Conservation (phyloP, 2,888 invertebrate genomes). For the Pheosia tremula region DNA sequence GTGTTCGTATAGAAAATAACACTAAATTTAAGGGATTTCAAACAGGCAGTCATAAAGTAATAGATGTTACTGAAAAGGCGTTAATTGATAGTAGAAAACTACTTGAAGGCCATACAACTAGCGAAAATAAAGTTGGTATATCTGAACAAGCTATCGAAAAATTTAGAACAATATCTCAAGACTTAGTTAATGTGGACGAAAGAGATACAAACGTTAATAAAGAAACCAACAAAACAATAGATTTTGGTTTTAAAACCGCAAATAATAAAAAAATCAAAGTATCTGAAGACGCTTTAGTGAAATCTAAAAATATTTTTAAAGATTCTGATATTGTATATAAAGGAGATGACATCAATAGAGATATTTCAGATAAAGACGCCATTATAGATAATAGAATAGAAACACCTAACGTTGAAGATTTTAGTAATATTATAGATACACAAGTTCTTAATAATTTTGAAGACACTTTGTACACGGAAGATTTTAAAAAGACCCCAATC, state of each 20-base stretch:
- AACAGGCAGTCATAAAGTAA: slow-evolving; percentile 52
- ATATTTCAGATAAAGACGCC: neutral
- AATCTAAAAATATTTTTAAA: slow-evolving; percentile 22
- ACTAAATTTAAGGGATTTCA: slow-evolving; percentile 44
- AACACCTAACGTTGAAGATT: slow-evolving; percentile 5
- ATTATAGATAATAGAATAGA: neutral
- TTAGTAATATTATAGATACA: slow-evolving; percentile 49
- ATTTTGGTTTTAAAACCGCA: slow-evolving; percentile 18
- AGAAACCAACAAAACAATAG: neutral
- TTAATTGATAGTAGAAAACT: slow-evolving; percentile 53
- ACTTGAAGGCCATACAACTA: slow-evolving; percentile 34
- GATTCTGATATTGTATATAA: neutral
- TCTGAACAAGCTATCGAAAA: slow-evolving; percentile 37
- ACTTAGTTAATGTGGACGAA: slow-evolving; percentile 15
- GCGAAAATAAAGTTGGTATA: slow-evolving; percentile 27
- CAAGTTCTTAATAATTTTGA: slow-evolving; percentile 70
- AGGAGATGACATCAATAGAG: no score
- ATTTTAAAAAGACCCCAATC: slow-evolving; percentile 53
- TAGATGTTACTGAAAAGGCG: slow-evolving; percentile 50
- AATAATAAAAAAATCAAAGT: slow-evolving; percentile 8
- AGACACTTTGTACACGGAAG: slow-evolving; percentile 63
- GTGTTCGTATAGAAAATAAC: neutral
- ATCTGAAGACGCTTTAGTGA: slow-evolving; percentile 17
- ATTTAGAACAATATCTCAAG: slow-evolving; percentile 42
- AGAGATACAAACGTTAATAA: neutral